These are phyloP conservation scores for Myxocyprinus asiaticus DNA, from an alignment of 2,113 vertebrate genomes.

Conservation along the genomic window DNA sequence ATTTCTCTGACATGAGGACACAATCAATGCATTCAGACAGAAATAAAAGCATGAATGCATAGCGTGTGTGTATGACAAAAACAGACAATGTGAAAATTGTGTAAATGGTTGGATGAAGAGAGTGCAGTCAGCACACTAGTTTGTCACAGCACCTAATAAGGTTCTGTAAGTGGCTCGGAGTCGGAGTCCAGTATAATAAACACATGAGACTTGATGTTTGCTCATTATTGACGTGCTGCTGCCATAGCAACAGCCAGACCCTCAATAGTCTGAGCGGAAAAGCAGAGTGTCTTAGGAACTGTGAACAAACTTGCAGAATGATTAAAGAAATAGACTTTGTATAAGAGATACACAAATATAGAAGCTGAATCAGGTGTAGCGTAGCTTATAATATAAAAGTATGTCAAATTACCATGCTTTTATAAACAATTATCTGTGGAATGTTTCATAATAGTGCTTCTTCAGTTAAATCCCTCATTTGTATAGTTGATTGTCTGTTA, in stretches of 20 bases:
- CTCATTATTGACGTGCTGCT: constrained; percentile 31
- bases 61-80: constrained; percentile 19
- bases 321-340: too few species aligned
- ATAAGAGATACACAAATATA: too few species aligned
- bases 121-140: constrained; percentile 7
- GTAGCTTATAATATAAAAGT: too few species aligned
- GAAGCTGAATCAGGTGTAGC: too few species aligned
- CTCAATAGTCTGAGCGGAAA: not conserved
- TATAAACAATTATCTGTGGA: too few species aligned
- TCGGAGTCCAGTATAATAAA: constrained; percentile 36
- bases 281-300: constrained; percentile 1
- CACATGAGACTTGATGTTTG: constrained; percentile 32
- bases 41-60: not conserved
- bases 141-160: not conserved
- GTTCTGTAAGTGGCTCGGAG: not conserved
- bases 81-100: not conserved
- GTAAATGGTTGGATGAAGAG: constrained; percentile 9
- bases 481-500: too few species aligned
- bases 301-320: not conserved
- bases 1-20: too few species aligned
- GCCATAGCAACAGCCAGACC: constrained; percentile 25
- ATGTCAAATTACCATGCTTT: too few species aligned
- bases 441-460: too few species aligned
- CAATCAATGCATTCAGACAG: too few species aligned
- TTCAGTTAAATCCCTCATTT: too few species aligned